Evolutionary conservation across 64 coral and sea anemone genomes (phyloP), one percentile per base, ranked within the genome.

Genomic region (Dendrophyllia cribrosa): DNA sequence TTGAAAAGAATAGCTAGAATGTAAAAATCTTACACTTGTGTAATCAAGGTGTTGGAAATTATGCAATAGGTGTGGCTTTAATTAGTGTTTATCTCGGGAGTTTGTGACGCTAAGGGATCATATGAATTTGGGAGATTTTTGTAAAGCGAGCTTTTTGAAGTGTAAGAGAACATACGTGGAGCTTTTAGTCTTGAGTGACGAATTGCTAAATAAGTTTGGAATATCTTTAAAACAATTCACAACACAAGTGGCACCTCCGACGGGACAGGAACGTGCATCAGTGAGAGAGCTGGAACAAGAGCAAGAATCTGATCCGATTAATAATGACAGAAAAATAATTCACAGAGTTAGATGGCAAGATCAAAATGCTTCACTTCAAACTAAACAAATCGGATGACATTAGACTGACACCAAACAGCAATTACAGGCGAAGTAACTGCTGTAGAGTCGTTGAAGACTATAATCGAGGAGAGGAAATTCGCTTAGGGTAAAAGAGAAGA

Each of bases 401-500:
- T 68, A 9, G 78, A 75, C 21, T 62, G 89, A 51, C 78, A n/a
- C n/a, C n/a, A n/a, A n/a, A n/a, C n/a, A n/a, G n/a, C n/a, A n/a
- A n/a, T n/a, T n/a, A n/a, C n/a, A 83, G 13, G 58, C 23, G 20
- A 48, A 7, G 67, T 56, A 8, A 72, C 1, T 59, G 89, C 79
- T 17, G 78, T 91, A 3, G 56, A 84, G 13, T 59, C 20, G 21
- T 25, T 84, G 22, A 91, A 91, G 56, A 66, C 72, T 53, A 70
- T 51, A 19, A 59, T 84, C 7, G 78, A 91, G 23, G 66, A 91
- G 44, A 15, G 16, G n/a, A n/a, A n/a, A n/a, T n/a, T n/a, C n/a
- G n/a, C n/a, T n/a, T 83, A 91, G 15, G 83, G 83, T 9, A 74
- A 87, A n/a, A 87, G 70, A 22, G 91, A 93, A 59, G 91, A 93